Conservation (phyloP, 2,113 vertebrate species). For the Otus sunia region DNA sequence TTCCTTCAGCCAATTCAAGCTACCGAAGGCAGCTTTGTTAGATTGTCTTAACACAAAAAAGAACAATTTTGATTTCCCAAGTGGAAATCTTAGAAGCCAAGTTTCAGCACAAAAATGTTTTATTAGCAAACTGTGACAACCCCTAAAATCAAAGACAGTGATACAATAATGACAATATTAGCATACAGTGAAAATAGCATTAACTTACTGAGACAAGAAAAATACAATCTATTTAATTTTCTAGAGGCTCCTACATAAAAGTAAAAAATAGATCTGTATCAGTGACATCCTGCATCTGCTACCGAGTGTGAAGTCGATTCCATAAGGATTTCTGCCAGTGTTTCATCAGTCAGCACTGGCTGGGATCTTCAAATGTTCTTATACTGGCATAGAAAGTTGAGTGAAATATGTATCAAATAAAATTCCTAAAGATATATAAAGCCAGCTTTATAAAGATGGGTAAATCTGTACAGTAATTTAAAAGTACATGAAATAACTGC, state of each 20-base stretch:
- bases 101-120: background rate
- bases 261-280: background rate
- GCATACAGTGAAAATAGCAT: background rate
- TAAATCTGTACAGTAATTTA: background rate
- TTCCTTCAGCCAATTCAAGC: background rate
- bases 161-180: background rate
- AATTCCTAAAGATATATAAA: background rate
- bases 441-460: background rate
- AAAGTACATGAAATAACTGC: background rate
- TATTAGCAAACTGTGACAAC: background rate
- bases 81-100: background rate
- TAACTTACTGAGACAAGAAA: background rate
- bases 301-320: fast-evolving
- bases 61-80: background rate
- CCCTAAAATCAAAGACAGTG: background rate
- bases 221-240: background rate
- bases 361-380: background rate
- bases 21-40: background rate
- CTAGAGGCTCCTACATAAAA: background rate
- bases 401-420: background rate
- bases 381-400: background rate
- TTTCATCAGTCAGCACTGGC: background rate
- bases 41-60: background rate
- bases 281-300: background rate
- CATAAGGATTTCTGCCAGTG: background rate